phyloP scores from a whole-genome alignment of 2,113 vertebrate genomes.

The Pelodiscus sinensis region DNA sequence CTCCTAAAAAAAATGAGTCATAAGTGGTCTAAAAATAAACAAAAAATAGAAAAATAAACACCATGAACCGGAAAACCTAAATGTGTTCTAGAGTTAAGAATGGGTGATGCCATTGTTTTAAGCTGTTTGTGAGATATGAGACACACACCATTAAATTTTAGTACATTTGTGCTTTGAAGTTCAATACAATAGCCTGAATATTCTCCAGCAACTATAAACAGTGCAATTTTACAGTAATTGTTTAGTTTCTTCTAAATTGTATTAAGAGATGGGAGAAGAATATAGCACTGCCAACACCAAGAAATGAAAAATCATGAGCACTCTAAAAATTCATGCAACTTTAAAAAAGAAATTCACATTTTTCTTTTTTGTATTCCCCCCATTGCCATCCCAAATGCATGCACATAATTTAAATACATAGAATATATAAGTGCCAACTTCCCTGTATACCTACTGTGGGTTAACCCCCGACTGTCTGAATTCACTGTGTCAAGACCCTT shows the following conservation, averaged over 20 bases:
- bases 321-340: neutral
- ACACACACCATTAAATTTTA: constrained; percentile 62
- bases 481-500: neutral
- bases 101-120: constrained; percentile 43
- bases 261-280: fast-evolving
- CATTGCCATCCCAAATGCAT: neutral
- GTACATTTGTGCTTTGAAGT: constrained; percentile 68
- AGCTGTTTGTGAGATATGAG: constrained; percentile 52
- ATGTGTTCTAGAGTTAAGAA: constrained; percentile 3
- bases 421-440: neutral
- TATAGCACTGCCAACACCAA: neutral
- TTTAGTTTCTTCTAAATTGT: neutral
- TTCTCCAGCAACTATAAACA: constrained; percentile 64
- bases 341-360: neutral
- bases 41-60: neutral
- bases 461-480: neutral
- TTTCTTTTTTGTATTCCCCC: neutral
- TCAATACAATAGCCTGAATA: constrained; percentile 65
- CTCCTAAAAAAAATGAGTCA: constrained; percentile 4
- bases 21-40: constrained; percentile 43
- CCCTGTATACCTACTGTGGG: neutral
- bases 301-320: neutral
- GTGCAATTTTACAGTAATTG: neutral
- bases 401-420: neutral
- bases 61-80: constrained; percentile 35